Evolutionary conservation across 2,888 invertebrate species (phyloP).

Genomic region (Priocnemis perturbator): DNA sequence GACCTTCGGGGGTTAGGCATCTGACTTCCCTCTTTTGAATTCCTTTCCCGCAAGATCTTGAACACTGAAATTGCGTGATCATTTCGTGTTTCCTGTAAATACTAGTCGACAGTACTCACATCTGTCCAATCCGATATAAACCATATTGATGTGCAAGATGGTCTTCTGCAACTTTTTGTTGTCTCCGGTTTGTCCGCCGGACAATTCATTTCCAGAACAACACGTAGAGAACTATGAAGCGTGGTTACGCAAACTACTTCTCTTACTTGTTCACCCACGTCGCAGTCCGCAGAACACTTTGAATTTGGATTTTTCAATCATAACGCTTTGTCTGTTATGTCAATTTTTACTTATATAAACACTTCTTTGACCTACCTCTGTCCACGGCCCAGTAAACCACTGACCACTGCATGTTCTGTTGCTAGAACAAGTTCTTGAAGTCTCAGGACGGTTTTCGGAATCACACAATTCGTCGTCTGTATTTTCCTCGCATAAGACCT

Average conservation of each 20-base stretch:
- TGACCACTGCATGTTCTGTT: constrained; percentile 84
- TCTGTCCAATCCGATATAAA: constrained; percentile 86
- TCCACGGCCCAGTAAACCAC: constrained; percentile 91
- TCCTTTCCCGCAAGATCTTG: constrained; percentile 79
- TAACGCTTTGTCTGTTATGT: too few relatives aligned
- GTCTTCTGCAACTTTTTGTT: constrained; percentile 79
- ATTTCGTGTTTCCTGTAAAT: background rate
- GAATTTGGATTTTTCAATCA: background rate
- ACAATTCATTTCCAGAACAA: constrained; percentile 80
- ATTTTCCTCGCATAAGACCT: constrained; percentile 79
- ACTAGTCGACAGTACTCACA: constrained; percentile 74
- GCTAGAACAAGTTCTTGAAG: constrained; percentile 82
- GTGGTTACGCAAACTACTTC: constrained; percentile 82
- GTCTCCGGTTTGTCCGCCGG: constrained; percentile 80
- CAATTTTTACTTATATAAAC: too few relatives aligned
- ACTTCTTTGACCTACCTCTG: constrained; percentile 62
- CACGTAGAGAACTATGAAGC: constrained; percentile 78
- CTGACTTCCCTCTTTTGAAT: constrained; percentile 78
- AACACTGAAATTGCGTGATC: constrained; percentile 74
- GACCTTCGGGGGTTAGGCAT: constrained; percentile 75
- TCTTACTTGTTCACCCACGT: constrained; percentile 78
- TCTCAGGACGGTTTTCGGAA: constrained; percentile 79
- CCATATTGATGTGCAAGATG: constrained; percentile 82
- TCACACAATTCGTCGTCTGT: constrained; percentile 77
- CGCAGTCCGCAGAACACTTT: constrained; percentile 72